phyloP scores from a whole-genome alignment of 2,797 vertebrate species.

The Chrosomus eos region DNA sequence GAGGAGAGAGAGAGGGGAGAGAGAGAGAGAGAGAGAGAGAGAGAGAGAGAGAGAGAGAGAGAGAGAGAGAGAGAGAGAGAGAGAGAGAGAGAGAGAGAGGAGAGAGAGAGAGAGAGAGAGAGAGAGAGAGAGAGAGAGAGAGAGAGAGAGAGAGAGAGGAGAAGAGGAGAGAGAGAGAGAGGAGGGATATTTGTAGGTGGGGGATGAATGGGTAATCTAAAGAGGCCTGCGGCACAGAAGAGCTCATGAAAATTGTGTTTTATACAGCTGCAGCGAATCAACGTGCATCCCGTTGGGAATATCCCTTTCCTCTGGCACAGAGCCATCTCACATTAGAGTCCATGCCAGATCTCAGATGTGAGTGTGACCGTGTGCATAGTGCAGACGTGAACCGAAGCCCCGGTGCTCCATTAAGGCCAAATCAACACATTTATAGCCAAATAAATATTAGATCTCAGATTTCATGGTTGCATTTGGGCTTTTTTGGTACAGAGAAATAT shows the following conservation, averaged over 20 bases:
- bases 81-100: background rate
- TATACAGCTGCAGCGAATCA: constrained; percentile 19
- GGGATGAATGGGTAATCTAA: constrained; percentile 40
- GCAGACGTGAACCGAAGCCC: constrained; percentile 17
- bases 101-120: background rate
- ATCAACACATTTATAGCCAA: constrained; percentile 21
- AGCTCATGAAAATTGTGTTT: constrained; percentile 37
- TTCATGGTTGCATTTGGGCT: constrained; percentile 21
- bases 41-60: background rate
- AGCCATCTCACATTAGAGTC: constrained; percentile 40
- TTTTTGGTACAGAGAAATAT: background rate
- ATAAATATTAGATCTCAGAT: constrained; percentile 29
- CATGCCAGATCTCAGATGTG: constrained; percentile 32
- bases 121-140: background rate
- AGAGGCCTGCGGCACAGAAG: constrained; percentile 24
- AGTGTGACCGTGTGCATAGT: constrained; percentile 15
- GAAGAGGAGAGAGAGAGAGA: constrained; percentile 5
- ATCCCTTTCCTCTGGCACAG: constrained; percentile 9
- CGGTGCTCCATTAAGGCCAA: constrained; percentile 17
- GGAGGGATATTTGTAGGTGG: constrained; percentile 35
- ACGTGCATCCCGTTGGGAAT: constrained; percentile 21
- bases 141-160: background rate
- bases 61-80: background rate
- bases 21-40: constrained; percentile 9
- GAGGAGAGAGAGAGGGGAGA: background rate